Percentiles rank a stretch among this genome's conserved stretches.
phyloP scores from a whole-genome alignment of 2,888 invertebrate genomes.

The Troides helena region DNA sequence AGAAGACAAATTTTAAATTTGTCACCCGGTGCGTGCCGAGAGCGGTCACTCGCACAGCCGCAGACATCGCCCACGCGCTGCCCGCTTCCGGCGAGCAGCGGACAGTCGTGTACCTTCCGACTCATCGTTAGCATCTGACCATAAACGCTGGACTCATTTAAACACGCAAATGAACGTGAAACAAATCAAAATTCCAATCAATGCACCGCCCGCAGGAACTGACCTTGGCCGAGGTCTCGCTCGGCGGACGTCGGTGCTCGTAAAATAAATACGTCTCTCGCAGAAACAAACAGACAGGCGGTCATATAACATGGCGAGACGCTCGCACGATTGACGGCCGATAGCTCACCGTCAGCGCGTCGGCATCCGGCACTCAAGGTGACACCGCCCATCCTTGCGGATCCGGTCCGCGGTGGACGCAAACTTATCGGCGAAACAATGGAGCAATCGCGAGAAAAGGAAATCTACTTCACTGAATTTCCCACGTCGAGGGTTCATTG shows the following conservation, averaged over 20 bases:
- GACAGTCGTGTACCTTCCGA: slow-evolving; percentile 52
- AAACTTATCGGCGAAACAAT: slow-evolving; percentile 42
- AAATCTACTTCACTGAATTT: slow-evolving; percentile 31
- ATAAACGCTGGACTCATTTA: slow-evolving; percentile 19
- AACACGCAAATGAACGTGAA: slow-evolving; percentile 23
- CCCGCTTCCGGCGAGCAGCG: slow-evolving; percentile 62
- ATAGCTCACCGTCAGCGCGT: slow-evolving; percentile 67
- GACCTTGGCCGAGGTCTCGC: slow-evolving; percentile 70
- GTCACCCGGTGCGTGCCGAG: slow-evolving; percentile 54
- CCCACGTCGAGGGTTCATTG: slow-evolving; percentile 32
- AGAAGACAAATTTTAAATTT: slow-evolving; percentile 60
- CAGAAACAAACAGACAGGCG: slow-evolving; percentile 68
- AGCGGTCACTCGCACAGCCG: slow-evolving; percentile 61
- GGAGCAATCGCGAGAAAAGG: slow-evolving; percentile 35
- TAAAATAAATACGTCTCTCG: slow-evolving; percentile 72
- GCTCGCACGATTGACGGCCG: slow-evolving; percentile 74
- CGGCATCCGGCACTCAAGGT: slow-evolving; percentile 78
- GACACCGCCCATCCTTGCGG: slow-evolving; percentile 73
- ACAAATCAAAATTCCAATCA: slow-evolving; percentile 44
- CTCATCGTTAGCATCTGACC: slow-evolving; percentile 14
- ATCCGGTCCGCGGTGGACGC: slow-evolving; percentile 55
- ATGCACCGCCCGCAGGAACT: slow-evolving; percentile 51
- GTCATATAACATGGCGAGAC: slow-evolving; percentile 68
- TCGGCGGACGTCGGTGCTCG: slow-evolving; percentile 71
- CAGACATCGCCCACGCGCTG: slow-evolving; percentile 71